These are phyloP conservation scores for Naja naja DNA, from an alignment of 2,113 vertebrate species.

Conservation along the genomic window DNA sequence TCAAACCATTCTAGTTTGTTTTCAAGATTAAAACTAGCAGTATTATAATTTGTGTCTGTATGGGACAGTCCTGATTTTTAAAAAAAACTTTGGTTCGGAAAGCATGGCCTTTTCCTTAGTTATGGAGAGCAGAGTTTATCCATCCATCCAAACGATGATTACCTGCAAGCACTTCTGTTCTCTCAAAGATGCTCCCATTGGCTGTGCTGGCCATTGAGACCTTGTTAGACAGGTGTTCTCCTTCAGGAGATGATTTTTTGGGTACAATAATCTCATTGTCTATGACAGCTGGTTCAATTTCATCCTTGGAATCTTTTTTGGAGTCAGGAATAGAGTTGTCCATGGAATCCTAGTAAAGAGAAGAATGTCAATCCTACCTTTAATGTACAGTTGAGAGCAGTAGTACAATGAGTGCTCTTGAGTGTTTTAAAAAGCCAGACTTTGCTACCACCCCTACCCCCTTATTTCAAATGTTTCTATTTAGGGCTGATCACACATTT, in stretches of 20 bases:
- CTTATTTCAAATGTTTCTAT: background rate
- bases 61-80: background rate
- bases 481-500: background rate
- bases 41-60: background rate
- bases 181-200: constrained; percentile 80
- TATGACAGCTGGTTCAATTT: constrained; percentile 54
- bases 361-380: constrained; percentile 29
- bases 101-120: background rate
- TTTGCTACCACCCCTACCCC: background rate
- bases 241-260: constrained; percentile 7
- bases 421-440: background rate
- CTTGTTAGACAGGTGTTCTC: constrained; percentile 68
- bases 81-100: background rate
- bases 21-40: background rate
- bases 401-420: background rate
- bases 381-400: constrained; percentile 24
- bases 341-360: constrained; percentile 47
- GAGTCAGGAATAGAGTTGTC: constrained; percentile 78
- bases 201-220: constrained; percentile 86
- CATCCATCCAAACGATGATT: constrained; percentile 23
- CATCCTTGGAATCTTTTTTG: constrained; percentile 45
- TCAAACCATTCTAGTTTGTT: background rate
- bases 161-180: constrained; percentile 92
- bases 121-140: background rate
- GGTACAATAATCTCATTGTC: constrained; percentile 75